A percentile compares a stretch with the other conserved stretches of the same genome.
Conservation (phyloP, 2,888 invertebrate species). For the Mythimna lalbum region DNA sequence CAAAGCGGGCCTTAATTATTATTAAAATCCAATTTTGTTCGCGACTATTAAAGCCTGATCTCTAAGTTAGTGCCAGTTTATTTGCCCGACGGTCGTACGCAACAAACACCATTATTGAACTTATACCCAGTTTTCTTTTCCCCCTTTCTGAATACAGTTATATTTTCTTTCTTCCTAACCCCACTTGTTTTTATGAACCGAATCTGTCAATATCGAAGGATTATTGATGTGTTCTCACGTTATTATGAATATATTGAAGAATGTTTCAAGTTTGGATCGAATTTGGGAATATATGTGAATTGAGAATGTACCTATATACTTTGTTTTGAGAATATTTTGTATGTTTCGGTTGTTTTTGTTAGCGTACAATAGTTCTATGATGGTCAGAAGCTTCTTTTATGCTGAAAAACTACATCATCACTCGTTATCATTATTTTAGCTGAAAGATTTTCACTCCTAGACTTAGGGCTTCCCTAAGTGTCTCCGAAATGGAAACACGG, state of each 20-base stretch:
- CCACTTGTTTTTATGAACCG: conserved; percentile 64
- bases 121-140: conserved; percentile 62
- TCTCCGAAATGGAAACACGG: no score
- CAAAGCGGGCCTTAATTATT: conserved; percentile 85
- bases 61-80: conserved; percentile 67
- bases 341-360: conserved; percentile 1
- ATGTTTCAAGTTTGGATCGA: conserved; percentile 48
- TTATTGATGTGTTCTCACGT: conserved; percentile 60
- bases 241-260: conserved; percentile 59
- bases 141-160: conserved; percentile 55
- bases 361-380: neutral
- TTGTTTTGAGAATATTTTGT: conserved; percentile 16
- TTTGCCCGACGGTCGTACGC: conserved; percentile 63
- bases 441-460: no score
- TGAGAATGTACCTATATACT: neutral
- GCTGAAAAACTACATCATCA: neutral
- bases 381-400: no score
- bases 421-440: no score
- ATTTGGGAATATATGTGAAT: conserved; percentile 27
- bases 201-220: conserved; percentile 62
- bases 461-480: no score
- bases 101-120: conserved; percentile 74
- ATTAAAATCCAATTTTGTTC: conserved; percentile 83
- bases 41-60: conserved; percentile 74
- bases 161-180: conserved; percentile 58